These are phyloP conservation scores for Menidia beryllina DNA, from an alignment of 2,113 vertebrate species.

Conservation along the genomic window DNA sequence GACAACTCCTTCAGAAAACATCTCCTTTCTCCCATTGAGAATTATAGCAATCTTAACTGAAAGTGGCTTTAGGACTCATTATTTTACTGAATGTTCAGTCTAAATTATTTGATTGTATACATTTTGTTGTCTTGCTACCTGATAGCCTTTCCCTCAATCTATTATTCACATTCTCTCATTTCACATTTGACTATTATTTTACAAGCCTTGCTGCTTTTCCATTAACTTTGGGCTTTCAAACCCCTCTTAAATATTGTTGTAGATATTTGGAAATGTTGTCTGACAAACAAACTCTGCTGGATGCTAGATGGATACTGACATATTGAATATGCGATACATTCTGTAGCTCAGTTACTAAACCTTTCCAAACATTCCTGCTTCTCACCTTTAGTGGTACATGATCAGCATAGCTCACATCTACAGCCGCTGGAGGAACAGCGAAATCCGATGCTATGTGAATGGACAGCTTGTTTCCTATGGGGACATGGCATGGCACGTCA, in stretches of 20 bases:
- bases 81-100: too few relatives aligned
- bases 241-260: background rate
- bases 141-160: slow-evolving; percentile 50
- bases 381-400: slow-evolving; percentile 93
- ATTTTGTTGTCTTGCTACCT: slow-evolving; percentile 2
- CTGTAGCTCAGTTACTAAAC: slow-evolving; percentile 1
- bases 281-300: background rate
- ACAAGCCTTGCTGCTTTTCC: slow-evolving; percentile 13
- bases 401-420: slow-evolving; percentile 99
- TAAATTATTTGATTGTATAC: too few relatives aligned
- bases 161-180: slow-evolving; percentile 66
- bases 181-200: slow-evolving; percentile 34
- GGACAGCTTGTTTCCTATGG: slow-evolving; percentile 98
- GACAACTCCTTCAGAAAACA: too few relatives aligned
- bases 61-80: too few relatives aligned
- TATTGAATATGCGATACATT: background rate
- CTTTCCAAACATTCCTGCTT: slow-evolving; percentile 6
- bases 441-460: slow-evolving; percentile 98
- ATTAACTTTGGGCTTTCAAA: background rate
- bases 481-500: slow-evolving; percentile 99
- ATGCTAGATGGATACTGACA: background rate
- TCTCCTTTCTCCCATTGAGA: too few relatives aligned
- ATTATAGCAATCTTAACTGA: too few relatives aligned
- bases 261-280: background rate
- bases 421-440: slow-evolving; percentile 99